Percentiles rank a stretch among this genome's conserved stretches.
These are phyloP conservation scores for Athalia cordata DNA, from an alignment of 2,888 invertebrate species.

Conservation along the genomic window DNA sequence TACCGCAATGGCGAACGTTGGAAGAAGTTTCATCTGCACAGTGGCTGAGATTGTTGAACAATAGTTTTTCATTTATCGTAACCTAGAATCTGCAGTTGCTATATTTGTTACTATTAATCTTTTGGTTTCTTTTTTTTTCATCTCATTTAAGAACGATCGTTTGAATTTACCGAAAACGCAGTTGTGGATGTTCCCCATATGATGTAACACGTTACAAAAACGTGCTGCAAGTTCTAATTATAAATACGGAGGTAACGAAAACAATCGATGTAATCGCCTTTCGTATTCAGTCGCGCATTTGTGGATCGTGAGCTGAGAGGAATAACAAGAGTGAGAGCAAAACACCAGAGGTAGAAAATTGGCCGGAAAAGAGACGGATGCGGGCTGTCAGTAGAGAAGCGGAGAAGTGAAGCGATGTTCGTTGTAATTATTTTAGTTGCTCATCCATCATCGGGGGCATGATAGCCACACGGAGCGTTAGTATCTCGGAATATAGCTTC, in stretches of 20 bases:
- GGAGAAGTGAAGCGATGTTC: slow-evolving; percentile 38
- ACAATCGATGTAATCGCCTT: slow-evolving; percentile 23
- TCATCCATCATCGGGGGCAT: slow-evolving; percentile 42
- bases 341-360: slow-evolving; percentile 23
- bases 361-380: slow-evolving; percentile 24
- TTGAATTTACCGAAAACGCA: no score
- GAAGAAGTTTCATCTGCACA: slow-evolving; percentile 25
- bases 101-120: no score
- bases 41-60: no score
- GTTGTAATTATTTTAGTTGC: slow-evolving; percentile 45
- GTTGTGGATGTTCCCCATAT: no score
- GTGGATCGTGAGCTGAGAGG: slow-evolving; percentile 31
- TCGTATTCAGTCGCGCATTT: slow-evolving; percentile 27
- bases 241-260: slow-evolving; percentile 11
- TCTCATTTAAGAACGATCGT: no score
- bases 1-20: background rate
- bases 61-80: no score
- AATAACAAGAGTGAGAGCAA: slow-evolving; percentile 30
- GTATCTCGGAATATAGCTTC: slow-evolving; percentile 43
- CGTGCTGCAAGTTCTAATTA: no score
- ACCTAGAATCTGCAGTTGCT: no score
- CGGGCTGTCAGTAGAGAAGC: slow-evolving; percentile 31
- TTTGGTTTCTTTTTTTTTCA: no score
- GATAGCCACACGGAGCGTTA: slow-evolving; percentile 36
- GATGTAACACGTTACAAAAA: no score